Evolutionary conservation across 2,113 vertebrate genomes (phyloP).

Genomic region (Azemiops feae): DNA sequence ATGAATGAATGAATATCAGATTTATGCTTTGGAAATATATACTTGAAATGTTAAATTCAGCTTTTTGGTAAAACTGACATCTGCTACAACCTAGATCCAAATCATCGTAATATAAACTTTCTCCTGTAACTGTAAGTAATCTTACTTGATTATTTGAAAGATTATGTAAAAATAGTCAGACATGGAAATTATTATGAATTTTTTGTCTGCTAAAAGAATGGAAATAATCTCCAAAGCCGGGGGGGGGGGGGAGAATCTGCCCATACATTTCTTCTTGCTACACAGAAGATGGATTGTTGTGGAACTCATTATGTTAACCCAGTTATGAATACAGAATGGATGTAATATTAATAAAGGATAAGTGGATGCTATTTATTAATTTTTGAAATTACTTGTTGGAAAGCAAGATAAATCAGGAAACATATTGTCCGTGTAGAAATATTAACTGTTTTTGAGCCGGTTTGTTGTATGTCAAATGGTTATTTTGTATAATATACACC

Average conservation of each 20-base stretch:
- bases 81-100: neutral
- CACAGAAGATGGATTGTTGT: neutral
- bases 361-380: neutral
- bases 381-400: neutral
- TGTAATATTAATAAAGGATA: neutral
- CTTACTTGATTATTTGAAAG: neutral
- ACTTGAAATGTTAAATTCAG: neutral
- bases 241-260: rapidly evolving
- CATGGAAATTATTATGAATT: neutral
- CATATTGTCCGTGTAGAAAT: neutral
- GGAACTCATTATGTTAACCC: neutral
- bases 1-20: neutral
- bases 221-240: neutral
- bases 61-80: neutral
- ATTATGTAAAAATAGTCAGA: neutral
- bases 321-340: neutral
- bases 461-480: neutral
- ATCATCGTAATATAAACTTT: neutral
- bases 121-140: neutral
- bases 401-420: neutral
- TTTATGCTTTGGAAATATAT: neutral
- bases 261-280: neutral
- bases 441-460: neutral
- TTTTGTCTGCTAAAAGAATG: neutral
- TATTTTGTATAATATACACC: neutral